A percentile compares a stretch with the other conserved stretches of the same genome.
phyloP scores from a whole-genome alignment of 2,797 vertebrate species.

The Tenualosa thibaudeaui region DNA sequence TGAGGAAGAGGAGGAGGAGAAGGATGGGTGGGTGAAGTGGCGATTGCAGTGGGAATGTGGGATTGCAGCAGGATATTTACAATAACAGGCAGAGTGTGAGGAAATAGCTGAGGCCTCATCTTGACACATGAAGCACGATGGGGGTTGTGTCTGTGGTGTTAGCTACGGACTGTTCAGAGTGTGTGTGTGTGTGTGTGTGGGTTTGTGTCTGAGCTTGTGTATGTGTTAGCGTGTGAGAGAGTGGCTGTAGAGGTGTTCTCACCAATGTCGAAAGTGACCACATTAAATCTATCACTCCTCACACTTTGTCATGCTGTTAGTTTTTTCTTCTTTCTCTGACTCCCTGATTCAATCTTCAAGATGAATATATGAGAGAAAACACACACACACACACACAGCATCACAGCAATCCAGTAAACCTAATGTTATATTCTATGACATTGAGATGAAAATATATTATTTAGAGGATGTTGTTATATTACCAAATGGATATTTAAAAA shows the following conservation, averaged over 20 bases:
- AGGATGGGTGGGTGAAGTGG: neutral
- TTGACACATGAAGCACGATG: neutral
- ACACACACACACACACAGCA: too few relatives aligned
- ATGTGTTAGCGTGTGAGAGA: slow-evolving; percentile 32
- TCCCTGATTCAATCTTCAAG: neutral
- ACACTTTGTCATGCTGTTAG: slow-evolving; percentile 1
- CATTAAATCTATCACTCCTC: slow-evolving; percentile 52
- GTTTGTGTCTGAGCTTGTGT: slow-evolving; percentile 39
- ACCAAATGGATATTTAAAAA: neutral
- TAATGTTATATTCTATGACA: neutral
- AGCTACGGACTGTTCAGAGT: neutral
- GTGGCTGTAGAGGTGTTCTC: slow-evolving; percentile 53
- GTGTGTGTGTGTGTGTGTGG: slow-evolving; percentile 28
- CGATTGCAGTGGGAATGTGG: neutral
- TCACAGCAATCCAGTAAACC: neutral
- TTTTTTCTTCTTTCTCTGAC: neutral
- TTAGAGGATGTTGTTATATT: neutral
- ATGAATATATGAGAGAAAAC: neutral
- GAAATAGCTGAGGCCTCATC: neutral
- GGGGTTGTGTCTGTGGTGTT: neutral
- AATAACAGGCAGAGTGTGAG: neutral
- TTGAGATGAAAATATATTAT: neutral
- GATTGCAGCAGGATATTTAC: neutral
- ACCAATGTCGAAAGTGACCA: slow-evolving; percentile 63
- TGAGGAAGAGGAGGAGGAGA: slow-evolving; percentile 3